Evolutionary conservation across 2,113 vertebrate species (phyloP), one percentile per base, ranked within the genome.

Genomic region (Gasterosteus aculeatus): DNA sequence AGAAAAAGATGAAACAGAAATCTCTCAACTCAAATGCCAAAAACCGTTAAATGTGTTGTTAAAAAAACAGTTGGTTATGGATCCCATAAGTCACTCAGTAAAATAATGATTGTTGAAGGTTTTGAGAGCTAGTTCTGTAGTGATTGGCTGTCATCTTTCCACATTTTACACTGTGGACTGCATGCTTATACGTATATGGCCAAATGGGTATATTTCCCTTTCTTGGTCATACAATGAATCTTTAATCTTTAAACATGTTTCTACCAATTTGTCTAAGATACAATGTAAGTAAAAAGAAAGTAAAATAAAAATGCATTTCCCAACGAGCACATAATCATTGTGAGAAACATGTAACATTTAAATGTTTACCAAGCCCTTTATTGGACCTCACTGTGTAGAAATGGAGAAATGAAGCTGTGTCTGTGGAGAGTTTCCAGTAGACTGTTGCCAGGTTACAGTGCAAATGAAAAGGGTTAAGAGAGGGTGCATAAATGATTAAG

Each of bases 401-500:
- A 49, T 79, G 16, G 41, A 29, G 38, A 54, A 38, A 26, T 75
- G 31, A 77, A 80, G 51, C 51, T 49, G 14, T 70, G 70, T 68
- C 47, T 18, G 59, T 72, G 74, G 62, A 73, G 67, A 70, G 71
- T 51, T 85, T 57, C 57, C 53, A 44, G 56, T 35, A 44, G 44
- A 80, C 69, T 71, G 89, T 91, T 89, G 89, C 86, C 86, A 82
- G 85, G 87, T 62, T 86, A 84, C 87, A 26, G 85, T 8, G 41
- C 46, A 47, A 78, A 51, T 63, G 64, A 79, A 47, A 26, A 58
- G 14, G 46, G n/a, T 42, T 54, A 49, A 38, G 51, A 54, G 56
- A 69, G 59, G 79, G 68, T 79, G 44, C 54, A 76, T 42, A 29
- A 47, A 47, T 58, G 54, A 77, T 38, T 57, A 67, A 15, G 59